Base-by-base conservation (phyloP, 30 jellyfish, hydroid and myxozoan genomes). In the Aurelia sp. region DNA sequence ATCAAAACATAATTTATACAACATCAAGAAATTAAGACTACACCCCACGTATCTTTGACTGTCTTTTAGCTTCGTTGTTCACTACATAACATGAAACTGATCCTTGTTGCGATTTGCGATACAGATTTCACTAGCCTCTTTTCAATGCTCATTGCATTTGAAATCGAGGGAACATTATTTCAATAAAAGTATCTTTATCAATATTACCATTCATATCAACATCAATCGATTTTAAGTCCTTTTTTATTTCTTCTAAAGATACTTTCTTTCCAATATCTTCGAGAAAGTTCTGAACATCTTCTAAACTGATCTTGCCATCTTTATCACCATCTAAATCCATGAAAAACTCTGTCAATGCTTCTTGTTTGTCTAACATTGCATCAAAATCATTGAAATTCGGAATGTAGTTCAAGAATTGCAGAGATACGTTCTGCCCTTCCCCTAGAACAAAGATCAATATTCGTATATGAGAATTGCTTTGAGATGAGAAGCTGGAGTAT, bases 281-380 rank as follows among this genome's bases (percentile, higher is more conserved):
- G 13, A 91, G 83, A 53, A 91, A 91, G 11, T 78, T 51, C 66
- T 85, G 84, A 30, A 91, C 93, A 58, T 84, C 96, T 19, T 73
- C 73, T 20, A 88, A 57, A 51, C 88, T 61, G 53, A 91, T 76
- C 33, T 80, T 72, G 30, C 89, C 91, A 76, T 91, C 93, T 21
- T 74, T 73, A 71, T 84, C 90, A n/a, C 48, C 48, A 59, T 86
- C 96, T 48, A 91, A 53, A 74, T 91, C 98, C 41, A 31, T 83
- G 60, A 91, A 91, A 70, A 91, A 85, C 3, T 91, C 98, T 0
- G 95, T 44, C 85, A 91, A 71, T 31, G 93, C 71, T 10, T 91
- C 98, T 74, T 84, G 96, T 71, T 91, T 91, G 41, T 91, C 98
- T 50, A 91, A 50, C 98, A 91, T 85, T 7, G 96, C 94, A 47